Percentiles rank a stretch among this genome's conserved stretches.
Evolutionary conservation across 2,797 vertebrate genomes (phyloP).

Genomic region (Orestias chungarensis): DNA sequence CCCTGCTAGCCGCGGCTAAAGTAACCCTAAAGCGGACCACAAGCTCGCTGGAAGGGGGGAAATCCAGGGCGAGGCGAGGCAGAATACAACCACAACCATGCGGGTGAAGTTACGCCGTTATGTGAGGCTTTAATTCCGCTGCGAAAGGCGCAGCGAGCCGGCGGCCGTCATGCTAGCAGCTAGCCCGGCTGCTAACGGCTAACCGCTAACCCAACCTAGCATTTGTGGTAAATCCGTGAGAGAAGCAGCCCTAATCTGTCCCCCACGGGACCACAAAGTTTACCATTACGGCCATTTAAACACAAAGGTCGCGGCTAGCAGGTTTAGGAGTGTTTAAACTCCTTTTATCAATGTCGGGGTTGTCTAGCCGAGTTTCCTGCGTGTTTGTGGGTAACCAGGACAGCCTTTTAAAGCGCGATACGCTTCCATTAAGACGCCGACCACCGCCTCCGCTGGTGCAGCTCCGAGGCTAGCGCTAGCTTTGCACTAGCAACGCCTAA

Average conservation of each 20-base stretch:
- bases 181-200: conserved; percentile 54
- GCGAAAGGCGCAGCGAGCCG: not conserved
- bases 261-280: conserved; percentile 58
- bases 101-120: not conserved
- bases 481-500: conserved; percentile 66
- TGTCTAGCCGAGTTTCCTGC: not conserved
- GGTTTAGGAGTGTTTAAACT: not conserved
- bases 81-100: not conserved
- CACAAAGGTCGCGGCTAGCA: conserved; percentile 12
- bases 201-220: conserved; percentile 23
- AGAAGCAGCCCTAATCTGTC: conserved; percentile 70
- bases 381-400: not conserved
- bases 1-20: conserved; percentile 30
- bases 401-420: conserved; percentile 23
- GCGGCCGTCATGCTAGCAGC: conserved; percentile 33
- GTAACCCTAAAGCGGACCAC: conserved; percentile 28
- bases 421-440: conserved; percentile 55
- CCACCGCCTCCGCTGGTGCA: conserved; percentile 36
- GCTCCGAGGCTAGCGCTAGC: conserved; percentile 57
- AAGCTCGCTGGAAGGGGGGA: conserved; percentile 27
- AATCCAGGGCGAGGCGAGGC: not conserved
- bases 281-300: conserved; percentile 32
- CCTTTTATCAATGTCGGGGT: not conserved
- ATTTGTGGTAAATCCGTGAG: conserved; percentile 67
- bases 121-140: not conserved